These are phyloP conservation scores for Engystomops pustulosus DNA, from an alignment of 2,113 vertebrate genomes.

Conservation along the genomic window DNA sequence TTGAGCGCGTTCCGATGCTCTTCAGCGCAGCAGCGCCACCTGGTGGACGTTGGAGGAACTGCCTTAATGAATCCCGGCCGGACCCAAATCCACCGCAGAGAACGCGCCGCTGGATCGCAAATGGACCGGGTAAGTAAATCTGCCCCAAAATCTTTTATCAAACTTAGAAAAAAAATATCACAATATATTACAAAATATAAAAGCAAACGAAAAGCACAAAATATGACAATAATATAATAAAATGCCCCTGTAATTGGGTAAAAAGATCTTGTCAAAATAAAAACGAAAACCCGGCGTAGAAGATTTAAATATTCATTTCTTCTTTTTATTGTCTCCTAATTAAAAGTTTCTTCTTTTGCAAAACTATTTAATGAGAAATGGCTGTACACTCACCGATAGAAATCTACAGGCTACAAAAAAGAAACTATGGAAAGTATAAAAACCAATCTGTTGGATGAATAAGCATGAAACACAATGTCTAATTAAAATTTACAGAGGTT, in stretches of 20 bases:
- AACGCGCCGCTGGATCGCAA: no score
- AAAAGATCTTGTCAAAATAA: slow-evolving; percentile 50
- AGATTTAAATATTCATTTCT: slow-evolving; percentile 75
- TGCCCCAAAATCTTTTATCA: neutral
- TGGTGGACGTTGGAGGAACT: no score
- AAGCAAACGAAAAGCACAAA: neutral
- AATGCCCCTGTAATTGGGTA: neutral
- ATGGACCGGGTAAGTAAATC: no score
- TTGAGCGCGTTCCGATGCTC: no score
- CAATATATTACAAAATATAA: neutral
- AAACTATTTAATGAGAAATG: slow-evolving; percentile 70
- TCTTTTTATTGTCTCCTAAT: slow-evolving; percentile 73
- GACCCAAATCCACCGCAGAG: no score
- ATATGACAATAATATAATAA: neutral
- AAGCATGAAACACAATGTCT: slow-evolving; percentile 54
- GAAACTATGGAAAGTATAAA: slow-evolving; percentile 50
- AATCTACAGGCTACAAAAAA: slow-evolving; percentile 66
- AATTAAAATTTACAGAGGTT: slow-evolving; percentile 57
- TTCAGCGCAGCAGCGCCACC: no score
- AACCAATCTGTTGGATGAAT: slow-evolving; percentile 54
- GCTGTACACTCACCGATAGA: slow-evolving; percentile 63
- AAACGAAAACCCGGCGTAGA: slow-evolving; percentile 70
- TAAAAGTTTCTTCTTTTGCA: slow-evolving; percentile 68
- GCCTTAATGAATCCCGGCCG: no score
- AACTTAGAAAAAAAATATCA: neutral